Base-by-base conservation (phyloP, 2,888 invertebrate species). In the Drosophila phalerata region DNA sequence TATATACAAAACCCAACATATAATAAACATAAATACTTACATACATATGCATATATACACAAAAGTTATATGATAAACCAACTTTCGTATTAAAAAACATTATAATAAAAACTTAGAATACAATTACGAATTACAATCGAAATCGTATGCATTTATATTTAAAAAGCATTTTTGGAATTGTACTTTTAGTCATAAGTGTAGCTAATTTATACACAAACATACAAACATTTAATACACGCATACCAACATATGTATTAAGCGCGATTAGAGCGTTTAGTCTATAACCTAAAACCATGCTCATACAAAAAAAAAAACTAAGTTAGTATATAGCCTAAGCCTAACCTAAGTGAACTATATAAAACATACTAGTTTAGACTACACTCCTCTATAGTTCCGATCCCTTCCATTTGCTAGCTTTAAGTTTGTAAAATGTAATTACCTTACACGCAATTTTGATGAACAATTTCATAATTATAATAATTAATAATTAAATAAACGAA, bases 91-190 rank as follows among this genome's bases (percentile, higher is more conserved):
- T 63, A 66, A n/a, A n/a, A n/a, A n/a, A 43, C 60, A 79, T 62
- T 69, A 67, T 48, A 53, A 69, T 62, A 69, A 45, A 66, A 34
- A 34, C 34, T 34, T 67, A 67, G 65, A 74, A 55, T 53, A 73
- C 45, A 67, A 37, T 45, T 56, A 56, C 61, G 48, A 57, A 81
- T 62, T 61, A 77, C 79, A 77, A 70, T 77, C 74, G 71, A 69
- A 82, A 70, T 82, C 82, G 79, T 77, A 81, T 86, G 88, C 86
- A 87, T 88, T 87, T 87, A 87, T 86, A 85, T 86, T 73, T 63
- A 63, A 85, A 77, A 55, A 40, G 79, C 81, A 84, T 85, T 87
- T 85, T 87, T 88, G 89, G 88, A 88, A 87, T 88, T 87, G 89
- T 88, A 89, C 72, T 73, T 73, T 61, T 79, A 77, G 76, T 45